phyloP scores from a whole-genome alignment of 2,797 vertebrate genomes.

The Syndactyla subalaris region DNA sequence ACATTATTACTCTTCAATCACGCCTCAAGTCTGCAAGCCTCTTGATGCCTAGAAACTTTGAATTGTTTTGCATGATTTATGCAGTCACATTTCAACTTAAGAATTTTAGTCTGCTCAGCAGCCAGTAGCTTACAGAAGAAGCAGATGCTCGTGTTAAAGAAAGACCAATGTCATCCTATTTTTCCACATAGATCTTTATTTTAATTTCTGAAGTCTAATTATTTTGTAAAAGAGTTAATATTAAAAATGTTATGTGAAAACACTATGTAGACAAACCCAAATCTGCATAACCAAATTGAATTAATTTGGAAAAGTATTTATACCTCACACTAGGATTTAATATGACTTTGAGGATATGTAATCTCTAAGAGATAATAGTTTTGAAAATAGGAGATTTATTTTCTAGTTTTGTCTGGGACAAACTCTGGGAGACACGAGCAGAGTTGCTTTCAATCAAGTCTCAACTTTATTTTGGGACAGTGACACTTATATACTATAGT shows the following conservation, averaged over 20 bases:
- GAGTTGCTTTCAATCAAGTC: no score
- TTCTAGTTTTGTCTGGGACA: no score
- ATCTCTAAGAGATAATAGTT: conserved; percentile 67
- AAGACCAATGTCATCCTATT: not conserved
- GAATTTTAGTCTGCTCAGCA: conserved; percentile 22
- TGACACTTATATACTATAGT: no score
- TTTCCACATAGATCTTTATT: conserved; percentile 14
- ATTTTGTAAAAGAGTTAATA: conserved; percentile 26
- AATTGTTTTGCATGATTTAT: conserved; percentile 63
- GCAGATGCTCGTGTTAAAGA: conserved; percentile 7
- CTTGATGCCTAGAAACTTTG: conserved; percentile 53
- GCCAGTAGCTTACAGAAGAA: conserved; percentile 10
- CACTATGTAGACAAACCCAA: conserved; percentile 51
- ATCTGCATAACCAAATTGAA: conserved; percentile 75
- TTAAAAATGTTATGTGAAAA: conserved; percentile 26
- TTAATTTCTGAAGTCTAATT: conserved; percentile 27
- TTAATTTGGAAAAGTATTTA: conserved; percentile 71
- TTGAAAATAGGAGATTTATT: conserved; percentile 68
- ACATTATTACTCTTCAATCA: conserved; percentile 68
- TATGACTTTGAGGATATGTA: conserved; percentile 64
- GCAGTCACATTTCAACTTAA: conserved; percentile 39
- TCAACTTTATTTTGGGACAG: no score
- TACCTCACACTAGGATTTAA: conserved; percentile 52
- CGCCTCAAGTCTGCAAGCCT: conserved; percentile 51
- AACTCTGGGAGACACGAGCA: no score